phyloP scores from a whole-genome alignment of 1,140 invertebrate species.

The Araneus ventricosus region DNA sequence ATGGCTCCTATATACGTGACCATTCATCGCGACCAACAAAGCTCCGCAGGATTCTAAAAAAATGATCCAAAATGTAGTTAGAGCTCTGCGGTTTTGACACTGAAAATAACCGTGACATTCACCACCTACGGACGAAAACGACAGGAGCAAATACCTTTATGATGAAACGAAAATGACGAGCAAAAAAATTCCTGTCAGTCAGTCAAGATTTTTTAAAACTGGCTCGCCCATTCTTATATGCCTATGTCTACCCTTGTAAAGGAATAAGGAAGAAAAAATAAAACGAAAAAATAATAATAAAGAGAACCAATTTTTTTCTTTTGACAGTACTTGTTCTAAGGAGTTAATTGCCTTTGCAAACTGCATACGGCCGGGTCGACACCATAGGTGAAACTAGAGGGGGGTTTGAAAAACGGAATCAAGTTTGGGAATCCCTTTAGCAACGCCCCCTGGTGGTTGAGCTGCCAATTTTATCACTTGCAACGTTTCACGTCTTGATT shows the following conservation, averaged over 20 bases:
- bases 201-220: conserved; percentile 46
- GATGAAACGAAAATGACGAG: conserved; percentile 34
- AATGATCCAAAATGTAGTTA: conserved; percentile 21
- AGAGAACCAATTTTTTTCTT: conserved; percentile 37
- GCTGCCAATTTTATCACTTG: conserved; percentile 75
- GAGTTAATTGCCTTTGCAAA: conserved; percentile 74
- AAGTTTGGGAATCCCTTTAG: conserved; percentile 66
- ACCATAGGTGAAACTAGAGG: conserved; percentile 45
- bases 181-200: conserved; percentile 55
- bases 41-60: conserved; percentile 4
- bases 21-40: conserved; percentile 36
- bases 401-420: background rate
- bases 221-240: conserved; percentile 63
- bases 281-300: background rate
- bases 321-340: conserved; percentile 64
- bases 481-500: conserved; percentile 72
- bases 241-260: background rate
- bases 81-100: conserved; percentile 59
- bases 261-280: background rate
- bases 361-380: conserved; percentile 52
- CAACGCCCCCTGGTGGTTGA: conserved; percentile 71
- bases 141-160: conserved; percentile 36
- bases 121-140: conserved; percentile 42
- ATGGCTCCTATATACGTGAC: conserved; percentile 47
- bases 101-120: conserved; percentile 43